Base-by-base conservation (phyloP, 2,888 invertebrate species). In the Metacarcinus magister region DNA sequence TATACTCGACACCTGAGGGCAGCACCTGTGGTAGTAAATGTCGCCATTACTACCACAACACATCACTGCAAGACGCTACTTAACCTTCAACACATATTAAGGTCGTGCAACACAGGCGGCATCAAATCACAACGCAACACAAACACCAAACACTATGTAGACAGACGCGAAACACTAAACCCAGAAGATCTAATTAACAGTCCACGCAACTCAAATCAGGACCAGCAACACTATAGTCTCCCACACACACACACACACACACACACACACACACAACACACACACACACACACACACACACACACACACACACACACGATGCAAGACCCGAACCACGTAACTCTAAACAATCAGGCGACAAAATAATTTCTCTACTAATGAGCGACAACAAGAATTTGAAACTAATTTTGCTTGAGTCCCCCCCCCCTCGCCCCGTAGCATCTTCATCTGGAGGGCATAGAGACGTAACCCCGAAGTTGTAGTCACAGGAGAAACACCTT, bases 301-400 rank as follows among this genome's bases (percentile, higher is more conserved):
- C 91, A 44, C 89, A 39, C 16, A 32, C 89, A 19, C 3, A 3
- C 43, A 13, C 13, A 39, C 23, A 44, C 46, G n/a, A 91, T 44
- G 43, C 44, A 19, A 44, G 7, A 89, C 48, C 54, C 94, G 19
- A 39, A 19, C 43, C 89, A 48, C 89, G 89, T 54, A 87, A 46
- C 48, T 54, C 54, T 32, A 95, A 28, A 95, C 92, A 75, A 67
- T 93, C 93, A 91, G 75, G 44, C 90, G 46, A 32, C 95, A 92
- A 95, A 95, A 95, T 95, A 91, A 95, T 95, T 95, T 67, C 95
- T 44, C 39, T 92, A 23, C 75, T 95, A 95, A 95, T 92, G 95
- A 95, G 95, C 54, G 91, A 92, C 91, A 95, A 92, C 91, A 95
- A 95, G 92, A 95, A 95, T 92, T 67, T 95, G 95, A 95, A 95